These are phyloP conservation scores for Cromileptes altivelis DNA, from an alignment of 2,113 vertebrate genomes.

Conservation along the genomic window DNA sequence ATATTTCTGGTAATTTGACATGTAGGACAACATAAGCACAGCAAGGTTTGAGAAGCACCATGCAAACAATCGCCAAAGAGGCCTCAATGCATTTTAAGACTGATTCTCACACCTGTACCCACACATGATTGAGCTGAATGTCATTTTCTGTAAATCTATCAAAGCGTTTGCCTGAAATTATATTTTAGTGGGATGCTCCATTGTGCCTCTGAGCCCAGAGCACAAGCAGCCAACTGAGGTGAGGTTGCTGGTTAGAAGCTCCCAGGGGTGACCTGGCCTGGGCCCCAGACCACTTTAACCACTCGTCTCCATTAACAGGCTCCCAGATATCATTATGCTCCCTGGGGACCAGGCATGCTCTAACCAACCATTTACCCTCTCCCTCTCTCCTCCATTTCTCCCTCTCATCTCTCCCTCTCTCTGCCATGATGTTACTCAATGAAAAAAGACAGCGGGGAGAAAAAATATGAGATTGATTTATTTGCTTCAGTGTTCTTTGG, in stretches of 20 bases:
- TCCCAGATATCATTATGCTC: slow-evolving; percentile 80
- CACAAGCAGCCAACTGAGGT: slow-evolving; percentile 47
- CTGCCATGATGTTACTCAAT: slow-evolving; percentile 86
- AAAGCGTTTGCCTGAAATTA: slow-evolving; percentile 51
- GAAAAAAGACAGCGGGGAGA: slow-evolving; percentile 80
- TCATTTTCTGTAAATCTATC: slow-evolving; percentile 49
- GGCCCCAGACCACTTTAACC: slow-evolving; percentile 80
- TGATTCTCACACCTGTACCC: background rate
- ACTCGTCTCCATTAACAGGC: slow-evolving; percentile 81
- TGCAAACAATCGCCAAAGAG: background rate
- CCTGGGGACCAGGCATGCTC: slow-evolving; percentile 74
- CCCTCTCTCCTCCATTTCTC: slow-evolving; percentile 77
- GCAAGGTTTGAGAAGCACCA: background rate
- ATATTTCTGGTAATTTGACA: slow-evolving; percentile 18
- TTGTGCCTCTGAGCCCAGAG: slow-evolving; percentile 52
- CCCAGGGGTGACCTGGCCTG: slow-evolving; percentile 73
- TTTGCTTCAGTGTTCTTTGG: slow-evolving; percentile 90
- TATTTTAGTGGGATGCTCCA: slow-evolving; percentile 55
- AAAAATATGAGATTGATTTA: slow-evolving; percentile 91
- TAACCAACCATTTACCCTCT: slow-evolving; percentile 81
- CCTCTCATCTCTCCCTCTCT: slow-evolving; percentile 58
- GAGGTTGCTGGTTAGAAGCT: slow-evolving; percentile 75
- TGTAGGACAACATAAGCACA: background rate
- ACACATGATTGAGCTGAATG: slow-evolving; percentile 17
- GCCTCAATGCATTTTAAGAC: slow-evolving; percentile 10